Evolutionary conservation across 92 coral and sea anemone species (phyloP).

Genomic region (Epizoanthus fatuus): DNA sequence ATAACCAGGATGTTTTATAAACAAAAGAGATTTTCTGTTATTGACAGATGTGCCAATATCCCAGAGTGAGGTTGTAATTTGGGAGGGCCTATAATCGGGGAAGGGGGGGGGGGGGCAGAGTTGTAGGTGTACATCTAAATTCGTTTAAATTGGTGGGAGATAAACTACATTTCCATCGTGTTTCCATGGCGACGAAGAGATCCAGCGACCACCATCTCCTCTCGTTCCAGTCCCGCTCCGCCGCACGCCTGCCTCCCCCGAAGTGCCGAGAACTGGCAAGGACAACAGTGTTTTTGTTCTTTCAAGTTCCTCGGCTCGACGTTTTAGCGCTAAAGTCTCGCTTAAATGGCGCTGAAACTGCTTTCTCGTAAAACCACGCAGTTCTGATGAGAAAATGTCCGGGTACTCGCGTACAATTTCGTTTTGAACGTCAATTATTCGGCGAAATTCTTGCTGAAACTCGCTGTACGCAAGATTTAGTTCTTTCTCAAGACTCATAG

Average conservation of each 20-base stretch:
- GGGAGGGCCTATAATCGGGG: too few relatives aligned
- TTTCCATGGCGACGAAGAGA: slow-evolving; percentile 68
- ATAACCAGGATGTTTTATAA: too few relatives aligned
- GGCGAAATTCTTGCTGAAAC: slow-evolving; percentile 87
- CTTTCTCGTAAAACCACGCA: slow-evolving; percentile 65
- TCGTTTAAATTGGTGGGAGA: slow-evolving; percentile 75
- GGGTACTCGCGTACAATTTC: slow-evolving; percentile 62
- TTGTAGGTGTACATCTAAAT: too few relatives aligned
- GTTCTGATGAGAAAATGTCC: background rate
- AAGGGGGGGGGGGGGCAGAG: too few relatives aligned
- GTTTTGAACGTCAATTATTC: slow-evolving; percentile 79
- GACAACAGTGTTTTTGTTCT: slow-evolving; percentile 74
- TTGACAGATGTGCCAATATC: too few relatives aligned
- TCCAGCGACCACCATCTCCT: background rate
- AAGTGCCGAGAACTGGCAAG: slow-evolving; percentile 56
- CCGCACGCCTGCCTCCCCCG: background rate
- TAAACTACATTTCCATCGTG: slow-evolving; percentile 78
- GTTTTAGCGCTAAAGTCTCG: slow-evolving; percentile 63
- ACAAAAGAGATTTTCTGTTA: too few relatives aligned
- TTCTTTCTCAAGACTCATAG: slow-evolving; percentile 71
- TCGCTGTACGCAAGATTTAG: slow-evolving; percentile 62
- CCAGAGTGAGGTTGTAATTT: too few relatives aligned
- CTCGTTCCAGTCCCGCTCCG: slow-evolving; percentile 13
- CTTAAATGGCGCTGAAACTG: slow-evolving; percentile 68
- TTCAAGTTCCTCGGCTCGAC: slow-evolving; percentile 70